phyloP scores from a whole-genome alignment of 2,113 vertebrate species.

The Falco punctatus region DNA sequence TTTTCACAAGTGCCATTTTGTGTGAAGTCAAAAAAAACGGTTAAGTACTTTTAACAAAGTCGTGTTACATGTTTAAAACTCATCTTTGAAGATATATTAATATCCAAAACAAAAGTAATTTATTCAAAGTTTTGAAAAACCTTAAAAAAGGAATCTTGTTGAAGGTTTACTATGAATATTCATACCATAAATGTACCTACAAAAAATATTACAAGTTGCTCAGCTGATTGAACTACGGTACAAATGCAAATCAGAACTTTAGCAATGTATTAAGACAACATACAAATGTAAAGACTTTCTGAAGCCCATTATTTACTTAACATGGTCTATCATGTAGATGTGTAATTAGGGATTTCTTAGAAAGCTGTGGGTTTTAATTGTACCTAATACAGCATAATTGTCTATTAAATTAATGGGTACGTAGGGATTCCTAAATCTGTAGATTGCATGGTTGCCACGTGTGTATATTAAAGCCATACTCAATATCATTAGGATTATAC shows the following conservation, averaged over 20 bases:
- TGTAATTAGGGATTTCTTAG: conserved; percentile 49
- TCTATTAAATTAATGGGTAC: conserved; percentile 60
- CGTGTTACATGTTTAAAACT: background rate
- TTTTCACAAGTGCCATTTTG: background rate
- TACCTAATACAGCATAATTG: conserved; percentile 39
- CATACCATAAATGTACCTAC: background rate
- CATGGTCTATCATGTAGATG: background rate
- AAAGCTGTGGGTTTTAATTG: conserved; percentile 4
- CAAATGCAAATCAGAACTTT: background rate
- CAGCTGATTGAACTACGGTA: background rate
- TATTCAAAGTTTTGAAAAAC: background rate
- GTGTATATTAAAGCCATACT: background rate
- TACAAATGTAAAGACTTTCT: background rate
- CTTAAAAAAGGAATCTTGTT: background rate
- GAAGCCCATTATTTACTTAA: conserved; percentile 21
- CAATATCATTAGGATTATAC: background rate
- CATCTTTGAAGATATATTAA: background rate
- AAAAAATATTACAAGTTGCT: background rate
- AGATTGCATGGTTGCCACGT: background rate
- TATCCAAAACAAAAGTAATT: background rate
- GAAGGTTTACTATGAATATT: background rate
- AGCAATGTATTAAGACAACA: background rate
- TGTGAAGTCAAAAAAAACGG: background rate
- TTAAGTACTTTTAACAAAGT: background rate
- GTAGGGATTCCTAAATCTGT: conserved; percentile 50